Evolutionary conservation across 2,113 vertebrate genomes (phyloP), one percentile per base, ranked within the genome.

Genomic region (Phoenicopterus ruber): DNA sequence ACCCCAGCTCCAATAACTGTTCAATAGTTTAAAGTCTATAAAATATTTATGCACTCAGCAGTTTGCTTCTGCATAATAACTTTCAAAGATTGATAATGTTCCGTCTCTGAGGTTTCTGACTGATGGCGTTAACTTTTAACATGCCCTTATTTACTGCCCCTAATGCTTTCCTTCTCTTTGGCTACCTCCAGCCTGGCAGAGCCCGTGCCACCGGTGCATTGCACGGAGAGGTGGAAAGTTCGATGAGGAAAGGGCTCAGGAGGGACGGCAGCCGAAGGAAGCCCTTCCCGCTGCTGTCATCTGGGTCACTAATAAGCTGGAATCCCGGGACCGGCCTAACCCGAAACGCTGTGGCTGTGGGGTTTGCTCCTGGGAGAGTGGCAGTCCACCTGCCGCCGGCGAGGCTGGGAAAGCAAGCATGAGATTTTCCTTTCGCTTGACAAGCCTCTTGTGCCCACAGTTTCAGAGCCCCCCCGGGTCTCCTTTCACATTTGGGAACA

Each of bases 31-130:
- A 94, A 87, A 61, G 65, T 55, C 89, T 76, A 80, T 94, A 92
- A 94, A 96, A 94, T 80, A 96, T 93, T 96, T 87, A 88, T 67
- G 70, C 90, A 67, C 63, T 88, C 76, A 89, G 69, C 66, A 91
- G 52, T 82, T 90, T 84, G 42, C 67, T 88, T 83, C 82, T 96
- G 81, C 82, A 38, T 85, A 91, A 92, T 86, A 92, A 94, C 59
- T 94, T 83, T 63, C 38, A 62, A 89, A 91, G 86, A 92, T 4
- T 84, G 92, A 90, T 80, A 91, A 79, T 71, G 70, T 62, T 93
- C 82, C 81, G 50, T 84, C 11, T 73, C 66, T 26, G 67, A 89
- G 72, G 57, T 47, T 92, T 89, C 89, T 3, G 8, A n/a, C 55
- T 34, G 61, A 85, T 73, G 70, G 32, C 2, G 1, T 69, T 95